These are phyloP conservation scores for Cygnus atratus DNA, from an alignment of 2,113 vertebrate species.

Conservation along the genomic window DNA sequence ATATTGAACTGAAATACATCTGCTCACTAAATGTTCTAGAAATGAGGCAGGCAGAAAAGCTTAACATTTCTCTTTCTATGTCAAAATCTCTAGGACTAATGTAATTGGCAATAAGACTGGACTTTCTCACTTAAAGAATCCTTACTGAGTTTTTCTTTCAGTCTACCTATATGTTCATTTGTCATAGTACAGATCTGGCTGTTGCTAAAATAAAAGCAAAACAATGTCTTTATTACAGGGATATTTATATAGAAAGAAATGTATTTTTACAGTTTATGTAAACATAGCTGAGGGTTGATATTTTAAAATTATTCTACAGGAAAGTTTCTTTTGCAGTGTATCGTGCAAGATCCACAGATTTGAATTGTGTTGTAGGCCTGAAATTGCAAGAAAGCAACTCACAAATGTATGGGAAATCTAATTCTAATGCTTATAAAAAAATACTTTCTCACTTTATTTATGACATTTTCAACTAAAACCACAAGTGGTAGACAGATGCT, in stretches of 20 bases:
- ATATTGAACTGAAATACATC: neutral
- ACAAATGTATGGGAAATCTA: neutral
- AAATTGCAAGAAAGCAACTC: neutral
- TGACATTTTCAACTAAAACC: slow-evolving; percentile 27
- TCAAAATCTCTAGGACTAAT: neutral
- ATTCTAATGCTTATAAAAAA: neutral
- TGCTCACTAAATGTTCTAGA: neutral
- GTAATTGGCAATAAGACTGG: neutral
- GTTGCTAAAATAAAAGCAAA: neutral
- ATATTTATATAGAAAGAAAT: neutral
- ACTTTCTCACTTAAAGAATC: neutral
- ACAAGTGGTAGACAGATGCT: neutral
- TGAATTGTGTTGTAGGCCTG: neutral
- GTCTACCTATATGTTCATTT: neutral
- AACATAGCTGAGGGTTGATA: neutral
- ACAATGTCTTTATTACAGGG: neutral
- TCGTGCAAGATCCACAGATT: neutral
- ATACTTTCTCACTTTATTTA: neutral
- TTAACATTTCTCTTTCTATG: neutral
- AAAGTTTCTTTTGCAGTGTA: neutral
- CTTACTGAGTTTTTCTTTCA: neutral
- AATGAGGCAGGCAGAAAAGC: neutral
- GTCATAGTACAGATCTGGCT: accelerated
- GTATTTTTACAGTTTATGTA: neutral
- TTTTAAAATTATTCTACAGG: neutral